These are phyloP conservation scores for Mimachlamys varia DNA, from an alignment of 2,888 invertebrate species.

Conservation along the genomic window DNA sequence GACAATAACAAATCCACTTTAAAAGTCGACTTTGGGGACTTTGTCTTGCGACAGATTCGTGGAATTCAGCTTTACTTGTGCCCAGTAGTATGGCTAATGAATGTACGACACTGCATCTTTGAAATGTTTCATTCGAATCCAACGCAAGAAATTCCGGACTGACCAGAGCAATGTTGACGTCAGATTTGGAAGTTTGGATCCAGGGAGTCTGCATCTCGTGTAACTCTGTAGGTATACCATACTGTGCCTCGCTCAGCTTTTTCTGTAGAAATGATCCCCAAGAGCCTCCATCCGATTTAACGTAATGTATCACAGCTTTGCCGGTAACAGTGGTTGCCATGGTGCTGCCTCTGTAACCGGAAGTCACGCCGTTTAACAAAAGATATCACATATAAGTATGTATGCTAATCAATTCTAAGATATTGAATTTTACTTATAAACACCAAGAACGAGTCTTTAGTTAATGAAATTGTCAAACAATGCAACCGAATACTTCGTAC, in stretches of 20 bases:
- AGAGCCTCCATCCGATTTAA: neutral
- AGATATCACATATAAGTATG: too few species aligned
- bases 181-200: neutral
- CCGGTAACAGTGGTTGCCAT: neutral
- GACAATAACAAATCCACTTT: neutral
- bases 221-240: neutral
- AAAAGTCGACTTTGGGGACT: neutral
- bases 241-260: neutral
- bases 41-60: neutral
- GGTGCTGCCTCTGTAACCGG: neutral
- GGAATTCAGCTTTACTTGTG: neutral
- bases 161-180: neutral
- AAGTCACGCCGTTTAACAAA: too few species aligned
- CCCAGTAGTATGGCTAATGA: neutral
- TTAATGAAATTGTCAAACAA: too few species aligned
- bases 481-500: too few species aligned
- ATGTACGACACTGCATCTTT: neutral
- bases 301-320: neutral
- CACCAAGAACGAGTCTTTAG: too few species aligned
- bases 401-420: too few species aligned
- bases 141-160: neutral
- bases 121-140: neutral
- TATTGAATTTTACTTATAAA: too few species aligned
- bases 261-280: conserved; percentile 11
- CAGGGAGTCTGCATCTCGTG: neutral